phyloP scores from a whole-genome alignment of 2,797 vertebrate genomes.

The Antrozous pallidus region DNA sequence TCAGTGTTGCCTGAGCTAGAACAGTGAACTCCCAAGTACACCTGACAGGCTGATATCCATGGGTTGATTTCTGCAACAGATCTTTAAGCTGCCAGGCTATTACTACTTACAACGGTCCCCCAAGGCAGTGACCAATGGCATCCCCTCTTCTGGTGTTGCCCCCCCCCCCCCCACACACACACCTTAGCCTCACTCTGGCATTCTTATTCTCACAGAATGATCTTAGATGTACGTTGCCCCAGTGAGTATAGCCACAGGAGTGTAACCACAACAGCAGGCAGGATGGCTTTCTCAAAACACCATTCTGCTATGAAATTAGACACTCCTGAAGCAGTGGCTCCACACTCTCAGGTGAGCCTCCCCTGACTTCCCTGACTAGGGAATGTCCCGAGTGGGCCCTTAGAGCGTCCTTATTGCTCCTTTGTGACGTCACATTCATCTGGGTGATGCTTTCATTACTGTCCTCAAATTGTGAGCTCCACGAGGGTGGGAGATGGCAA shows the following conservation, averaged over 20 bases:
- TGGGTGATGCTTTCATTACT: not conserved
- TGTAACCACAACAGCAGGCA: not conserved
- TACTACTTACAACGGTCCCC: not conserved
- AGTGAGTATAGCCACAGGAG: not conserved
- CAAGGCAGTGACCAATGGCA: not conserved
- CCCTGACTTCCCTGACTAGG: not conserved
- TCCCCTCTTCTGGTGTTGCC: not conserved
- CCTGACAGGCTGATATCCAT: not conserved
- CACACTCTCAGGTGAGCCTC: not conserved
- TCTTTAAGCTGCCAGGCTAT: not conserved
- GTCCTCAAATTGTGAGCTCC: not conserved
- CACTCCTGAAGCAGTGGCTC: not conserved
- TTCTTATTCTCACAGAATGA: not conserved
- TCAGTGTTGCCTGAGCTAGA: not conserved
- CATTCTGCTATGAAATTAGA: not conserved
- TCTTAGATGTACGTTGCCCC: not conserved
- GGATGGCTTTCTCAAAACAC: not conserved
- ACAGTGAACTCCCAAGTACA: not conserved
- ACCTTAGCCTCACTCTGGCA: not conserved
- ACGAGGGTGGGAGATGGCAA: not conserved
- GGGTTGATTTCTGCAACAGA: not conserved
- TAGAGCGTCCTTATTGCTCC: not conserved
- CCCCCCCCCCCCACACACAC: no score
- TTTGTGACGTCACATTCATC: not conserved
- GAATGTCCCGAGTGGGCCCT: not conserved